phyloP scores from a whole-genome alignment of 1,140 invertebrate species.

The Spodoptera litura region DNA sequence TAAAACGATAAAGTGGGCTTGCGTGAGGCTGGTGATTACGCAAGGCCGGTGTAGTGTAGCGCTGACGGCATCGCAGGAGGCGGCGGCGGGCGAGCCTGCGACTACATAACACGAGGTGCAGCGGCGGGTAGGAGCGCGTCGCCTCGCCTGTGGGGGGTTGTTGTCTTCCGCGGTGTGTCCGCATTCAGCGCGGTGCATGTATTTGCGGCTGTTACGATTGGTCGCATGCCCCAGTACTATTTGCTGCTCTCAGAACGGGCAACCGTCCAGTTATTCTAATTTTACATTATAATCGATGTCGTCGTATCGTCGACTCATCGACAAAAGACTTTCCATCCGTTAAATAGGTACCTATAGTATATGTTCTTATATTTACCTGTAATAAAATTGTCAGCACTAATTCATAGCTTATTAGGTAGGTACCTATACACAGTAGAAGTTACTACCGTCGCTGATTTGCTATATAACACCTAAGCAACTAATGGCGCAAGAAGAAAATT shows the following conservation, averaged over 20 bases:
- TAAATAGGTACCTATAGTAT: conserved; percentile 44
- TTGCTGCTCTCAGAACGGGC: conserved; percentile 80
- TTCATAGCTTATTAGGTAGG: background rate
- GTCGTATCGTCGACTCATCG: conserved; percentile 77
- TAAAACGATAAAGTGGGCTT: conserved; percentile 4
- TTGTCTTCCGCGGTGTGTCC: conserved; percentile 68
- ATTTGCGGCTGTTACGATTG: conserved; percentile 81
- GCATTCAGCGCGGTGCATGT: conserved; percentile 76
- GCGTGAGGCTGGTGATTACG: conserved; percentile 29
- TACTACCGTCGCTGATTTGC: background rate
- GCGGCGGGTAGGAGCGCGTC: background rate
- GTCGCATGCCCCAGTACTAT: conserved; percentile 85
- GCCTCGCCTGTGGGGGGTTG: conserved; percentile 49
- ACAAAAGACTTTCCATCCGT: conserved; percentile 77
- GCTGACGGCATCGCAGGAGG: conserved; percentile 13
- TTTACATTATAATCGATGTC: conserved; percentile 85
- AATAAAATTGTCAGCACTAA: background rate
- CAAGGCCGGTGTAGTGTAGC: conserved; percentile 1
- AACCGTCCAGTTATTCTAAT: conserved; percentile 85
- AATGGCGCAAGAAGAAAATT: background rate
- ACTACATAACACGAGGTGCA: no score
- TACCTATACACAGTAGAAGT: background rate
- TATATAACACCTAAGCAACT: background rate
- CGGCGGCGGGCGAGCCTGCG: background rate
- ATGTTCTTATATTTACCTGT: background rate